Evolutionary conservation across 2,888 invertebrate genomes (phyloP).

Genomic region (Subacronicta megacephala): DNA sequence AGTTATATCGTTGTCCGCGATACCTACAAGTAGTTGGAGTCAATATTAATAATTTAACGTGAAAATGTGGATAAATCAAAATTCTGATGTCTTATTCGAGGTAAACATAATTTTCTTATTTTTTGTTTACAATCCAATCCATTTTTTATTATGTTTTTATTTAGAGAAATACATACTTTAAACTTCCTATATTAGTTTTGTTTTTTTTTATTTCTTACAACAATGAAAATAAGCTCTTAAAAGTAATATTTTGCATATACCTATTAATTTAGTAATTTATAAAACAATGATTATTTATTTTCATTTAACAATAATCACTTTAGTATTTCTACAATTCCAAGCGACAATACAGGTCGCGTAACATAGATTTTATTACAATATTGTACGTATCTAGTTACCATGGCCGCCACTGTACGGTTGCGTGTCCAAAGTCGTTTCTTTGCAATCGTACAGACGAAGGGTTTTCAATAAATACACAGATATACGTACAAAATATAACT

Average conservation of each 20-base stretch:
- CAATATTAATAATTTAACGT: slow-evolving; percentile 18
- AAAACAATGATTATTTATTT: too few species aligned
- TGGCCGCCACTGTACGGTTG: slow-evolving; percentile 77
- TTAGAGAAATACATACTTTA: too few species aligned
- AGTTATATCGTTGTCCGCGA: slow-evolving; percentile 40
- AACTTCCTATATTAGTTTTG: too few species aligned
- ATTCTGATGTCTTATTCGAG: slow-evolving; percentile 65
- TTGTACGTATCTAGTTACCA: slow-evolving; percentile 56
- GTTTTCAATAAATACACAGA: slow-evolving; percentile 86
- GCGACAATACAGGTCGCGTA: slow-evolving; percentile 37
- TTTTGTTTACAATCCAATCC: too few species aligned
- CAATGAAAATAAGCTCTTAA: too few species aligned
- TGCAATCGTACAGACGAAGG: slow-evolving; percentile 85
- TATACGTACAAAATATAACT: slow-evolving; percentile 59
- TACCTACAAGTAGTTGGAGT: slow-evolving; percentile 40
- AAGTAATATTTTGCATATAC: too few species aligned
- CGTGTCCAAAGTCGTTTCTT: slow-evolving; percentile 88
- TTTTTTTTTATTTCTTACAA: too few species aligned
- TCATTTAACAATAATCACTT: slow-evolving; percentile 3
- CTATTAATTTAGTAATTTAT: too few species aligned
- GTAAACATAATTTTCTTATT: slow-evolving; percentile 48
- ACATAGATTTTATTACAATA: slow-evolving; percentile 55
- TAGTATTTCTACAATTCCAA: slow-evolving; percentile 21
- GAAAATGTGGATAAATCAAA: slow-evolving; percentile 64
- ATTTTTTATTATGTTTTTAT: too few species aligned